These are phyloP conservation scores for Ceyx cyanopectus DNA, from an alignment of 2,113 vertebrate genomes.

Conservation along the genomic window DNA sequence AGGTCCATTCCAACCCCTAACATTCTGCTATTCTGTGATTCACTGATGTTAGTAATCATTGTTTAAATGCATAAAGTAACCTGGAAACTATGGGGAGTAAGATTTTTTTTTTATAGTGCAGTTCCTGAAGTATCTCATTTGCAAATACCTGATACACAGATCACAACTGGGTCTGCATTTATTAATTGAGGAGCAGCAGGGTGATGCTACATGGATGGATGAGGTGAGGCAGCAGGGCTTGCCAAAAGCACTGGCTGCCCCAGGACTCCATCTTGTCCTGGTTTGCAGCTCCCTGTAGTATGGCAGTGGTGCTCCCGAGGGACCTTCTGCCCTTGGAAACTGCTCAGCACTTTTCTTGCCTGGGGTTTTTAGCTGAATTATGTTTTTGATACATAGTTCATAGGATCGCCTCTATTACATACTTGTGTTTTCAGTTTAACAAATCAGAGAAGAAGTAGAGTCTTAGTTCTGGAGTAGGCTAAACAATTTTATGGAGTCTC, in stretches of 20 bases:
- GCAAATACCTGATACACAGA: rapidly evolving
- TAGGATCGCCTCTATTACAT: not conserved
- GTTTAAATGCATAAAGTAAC: not conserved
- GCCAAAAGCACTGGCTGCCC: rapidly evolving
- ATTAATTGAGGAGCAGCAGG: not conserved
- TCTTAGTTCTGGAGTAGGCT: not conserved
- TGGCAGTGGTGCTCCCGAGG: not conserved
- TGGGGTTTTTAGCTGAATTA: not conserved
- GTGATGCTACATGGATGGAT: not conserved
- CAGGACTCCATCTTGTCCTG: not conserved
- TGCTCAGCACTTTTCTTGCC: too few relatives aligned
- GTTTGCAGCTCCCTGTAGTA: not conserved
- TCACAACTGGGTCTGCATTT: not conserved
- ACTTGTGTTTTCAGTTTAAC: not conserved
- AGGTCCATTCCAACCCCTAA: not conserved
- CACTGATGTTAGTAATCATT: not conserved
- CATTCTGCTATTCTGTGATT: not conserved
- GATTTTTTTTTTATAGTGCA: not conserved
- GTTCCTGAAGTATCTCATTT: not conserved
- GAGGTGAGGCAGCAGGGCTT: not conserved
- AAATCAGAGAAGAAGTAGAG: not conserved
- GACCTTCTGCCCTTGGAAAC: not conserved
- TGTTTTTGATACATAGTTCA: not conserved
- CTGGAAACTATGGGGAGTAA: not conserved
- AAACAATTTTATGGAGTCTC: not conserved